Evolutionary conservation across 2,888 invertebrate genomes (phyloP).

Genomic region (Callyntrura guangdongensis): DNA sequence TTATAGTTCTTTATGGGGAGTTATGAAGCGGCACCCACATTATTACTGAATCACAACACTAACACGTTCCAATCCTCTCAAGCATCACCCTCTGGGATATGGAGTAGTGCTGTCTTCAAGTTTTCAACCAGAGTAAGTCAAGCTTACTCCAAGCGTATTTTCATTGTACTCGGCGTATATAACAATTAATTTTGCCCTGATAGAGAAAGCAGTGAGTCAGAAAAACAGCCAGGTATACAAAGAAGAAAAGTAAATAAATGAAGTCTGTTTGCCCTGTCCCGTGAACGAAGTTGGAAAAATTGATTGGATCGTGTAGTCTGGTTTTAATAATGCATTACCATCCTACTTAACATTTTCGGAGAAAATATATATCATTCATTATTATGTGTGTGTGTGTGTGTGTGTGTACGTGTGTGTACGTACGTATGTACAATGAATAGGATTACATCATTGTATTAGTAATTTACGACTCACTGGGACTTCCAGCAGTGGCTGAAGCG

Average conservation of each 20-base stretch:
- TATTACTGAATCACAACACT: no score
- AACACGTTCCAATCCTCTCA: no score
- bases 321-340: neutral
- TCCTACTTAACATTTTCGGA: neutral
- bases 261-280: conserved; percentile 14
- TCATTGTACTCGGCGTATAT: no score
- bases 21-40: no score
- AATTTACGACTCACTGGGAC: conserved; percentile 20
- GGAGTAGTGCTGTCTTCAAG: no score
- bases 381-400: neutral
- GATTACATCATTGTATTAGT: neutral
- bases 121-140: no score
- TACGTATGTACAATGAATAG: neutral
- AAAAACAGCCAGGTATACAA: conserved; percentile 9
- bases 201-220: no score
- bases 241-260: conserved; percentile 47
- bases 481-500: neutral
- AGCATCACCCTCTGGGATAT: no score
- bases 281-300: conserved; percentile 39
- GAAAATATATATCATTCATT: neutral
- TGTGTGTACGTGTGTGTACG: neutral
- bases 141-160: no score
- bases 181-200: no score
- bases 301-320: conserved; percentile 39
- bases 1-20: neutral